phyloP scores from a whole-genome alignment of 2,888 invertebrate species.

The Troides oblongomaculatus region DNA sequence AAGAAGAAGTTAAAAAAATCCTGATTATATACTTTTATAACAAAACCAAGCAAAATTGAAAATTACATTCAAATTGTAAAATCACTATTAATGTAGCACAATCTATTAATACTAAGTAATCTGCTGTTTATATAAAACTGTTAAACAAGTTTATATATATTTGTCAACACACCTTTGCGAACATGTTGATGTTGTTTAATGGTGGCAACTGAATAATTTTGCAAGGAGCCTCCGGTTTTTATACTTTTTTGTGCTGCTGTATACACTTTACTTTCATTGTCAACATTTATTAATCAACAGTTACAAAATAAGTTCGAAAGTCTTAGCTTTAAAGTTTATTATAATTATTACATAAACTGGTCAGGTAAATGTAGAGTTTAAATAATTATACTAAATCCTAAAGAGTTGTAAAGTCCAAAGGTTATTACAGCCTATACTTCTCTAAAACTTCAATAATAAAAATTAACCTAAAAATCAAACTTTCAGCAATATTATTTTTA shows the following conservation, averaged over 20 bases:
- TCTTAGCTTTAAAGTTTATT: too few species aligned
- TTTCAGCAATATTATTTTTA: too few species aligned
- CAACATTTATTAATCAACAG: constrained; percentile 41
- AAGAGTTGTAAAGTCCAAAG: too few species aligned
- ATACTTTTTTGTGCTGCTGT: constrained; percentile 53
- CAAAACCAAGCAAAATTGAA: neutral
- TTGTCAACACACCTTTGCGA: constrained; percentile 69
- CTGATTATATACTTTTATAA: neutral
- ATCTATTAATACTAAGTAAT: too few species aligned
- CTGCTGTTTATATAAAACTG: too few species aligned
- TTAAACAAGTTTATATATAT: neutral
- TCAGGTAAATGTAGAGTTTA: too few species aligned
- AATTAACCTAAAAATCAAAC: too few species aligned
- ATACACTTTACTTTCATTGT: constrained; percentile 76
- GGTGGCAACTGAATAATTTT: constrained; percentile 78
- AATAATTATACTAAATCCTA: too few species aligned
- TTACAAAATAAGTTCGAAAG: too few species aligned
- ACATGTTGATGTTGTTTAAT: constrained; percentile 73
- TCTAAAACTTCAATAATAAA: too few species aligned
- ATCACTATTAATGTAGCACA: neutral
- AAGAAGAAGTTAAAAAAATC: neutral
- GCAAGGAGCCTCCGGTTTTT: constrained; percentile 69
- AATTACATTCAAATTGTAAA: neutral
- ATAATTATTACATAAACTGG: too few species aligned
- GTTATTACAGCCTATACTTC: too few species aligned